Conservation (phyloP, 2,888 invertebrate species). For the Piscicola geometra region DNA sequence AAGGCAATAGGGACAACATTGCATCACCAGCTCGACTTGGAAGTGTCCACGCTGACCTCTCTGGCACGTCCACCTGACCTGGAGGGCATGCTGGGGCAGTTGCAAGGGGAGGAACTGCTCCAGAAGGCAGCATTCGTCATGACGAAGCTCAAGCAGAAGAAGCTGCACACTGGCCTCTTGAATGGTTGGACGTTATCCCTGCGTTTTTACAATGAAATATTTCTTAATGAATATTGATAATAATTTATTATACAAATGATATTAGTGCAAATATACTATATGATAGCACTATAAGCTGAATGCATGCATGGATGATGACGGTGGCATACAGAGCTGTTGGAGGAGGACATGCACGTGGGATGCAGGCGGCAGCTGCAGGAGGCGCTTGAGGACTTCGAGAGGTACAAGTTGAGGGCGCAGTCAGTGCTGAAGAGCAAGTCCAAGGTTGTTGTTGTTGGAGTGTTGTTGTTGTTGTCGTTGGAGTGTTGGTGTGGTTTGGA, state of each 20-base stretch:
- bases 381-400: slow-evolving; percentile 67
- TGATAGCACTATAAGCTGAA: too few species aligned
- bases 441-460: slow-evolving; percentile 47
- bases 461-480: neutral
- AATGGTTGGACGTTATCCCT: neutral
- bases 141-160: neutral
- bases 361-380: slow-evolving; percentile 67
- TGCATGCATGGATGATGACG: too few species aligned
- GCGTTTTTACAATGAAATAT: neutral
- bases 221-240: neutral
- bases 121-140: neutral
- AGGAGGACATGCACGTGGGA: slow-evolving; percentile 49
- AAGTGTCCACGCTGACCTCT: neutral
- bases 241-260: too few species aligned
- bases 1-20: neutral
- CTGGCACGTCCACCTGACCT: neutral
- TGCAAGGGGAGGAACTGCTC: neutral
- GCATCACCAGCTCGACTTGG: neutral
- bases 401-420: slow-evolving; percentile 61
- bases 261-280: too few species aligned
- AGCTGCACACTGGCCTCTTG: neutral
- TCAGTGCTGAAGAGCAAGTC: slow-evolving; percentile 55
- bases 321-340: neutral
- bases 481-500: neutral
- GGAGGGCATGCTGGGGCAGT: neutral